phyloP scores from a whole-genome alignment of 2,113 vertebrate genomes.

The Mesoclemmys tuberculata region DNA sequence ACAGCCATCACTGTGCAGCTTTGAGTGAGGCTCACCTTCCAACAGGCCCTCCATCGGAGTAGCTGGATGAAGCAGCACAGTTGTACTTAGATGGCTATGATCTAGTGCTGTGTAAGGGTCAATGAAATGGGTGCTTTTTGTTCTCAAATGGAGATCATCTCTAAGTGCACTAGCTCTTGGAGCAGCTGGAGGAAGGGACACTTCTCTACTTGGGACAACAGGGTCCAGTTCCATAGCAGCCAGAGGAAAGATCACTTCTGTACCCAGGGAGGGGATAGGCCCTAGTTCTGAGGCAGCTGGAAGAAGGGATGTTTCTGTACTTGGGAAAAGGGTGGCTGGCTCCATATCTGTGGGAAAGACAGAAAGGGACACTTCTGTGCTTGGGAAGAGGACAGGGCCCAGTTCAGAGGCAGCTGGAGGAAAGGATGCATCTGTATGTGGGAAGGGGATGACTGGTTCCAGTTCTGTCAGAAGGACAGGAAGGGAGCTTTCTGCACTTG shows the following conservation, averaged over 20 bases:
- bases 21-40: background rate
- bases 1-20: background rate
- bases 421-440: background rate
- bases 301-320: background rate
- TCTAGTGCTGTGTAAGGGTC: background rate
- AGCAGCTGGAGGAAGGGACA: background rate
- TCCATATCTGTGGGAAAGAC: background rate
- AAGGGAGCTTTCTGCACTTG: background rate
- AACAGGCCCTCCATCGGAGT: background rate
- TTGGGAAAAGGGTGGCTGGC: background rate
- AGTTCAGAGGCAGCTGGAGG: background rate
- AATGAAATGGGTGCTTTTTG: background rate
- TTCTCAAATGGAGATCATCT: background rate
- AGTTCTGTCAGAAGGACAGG: background rate
- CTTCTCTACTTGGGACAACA: background rate
- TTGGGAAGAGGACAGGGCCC: background rate
- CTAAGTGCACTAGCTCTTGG: background rate
- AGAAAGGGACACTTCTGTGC: background rate
- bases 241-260: background rate
- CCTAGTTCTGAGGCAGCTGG: background rate
- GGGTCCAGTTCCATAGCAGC: too few relatives aligned
- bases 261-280: background rate
- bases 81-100: background rate
- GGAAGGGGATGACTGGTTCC: background rate
- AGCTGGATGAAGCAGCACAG: background rate